Percentiles rank a stretch among this genome's conserved stretches.
These are phyloP conservation scores for Apodemus sylvaticus DNA, from an alignment of 2,113 vertebrate genomes.

Conservation along the genomic window DNA sequence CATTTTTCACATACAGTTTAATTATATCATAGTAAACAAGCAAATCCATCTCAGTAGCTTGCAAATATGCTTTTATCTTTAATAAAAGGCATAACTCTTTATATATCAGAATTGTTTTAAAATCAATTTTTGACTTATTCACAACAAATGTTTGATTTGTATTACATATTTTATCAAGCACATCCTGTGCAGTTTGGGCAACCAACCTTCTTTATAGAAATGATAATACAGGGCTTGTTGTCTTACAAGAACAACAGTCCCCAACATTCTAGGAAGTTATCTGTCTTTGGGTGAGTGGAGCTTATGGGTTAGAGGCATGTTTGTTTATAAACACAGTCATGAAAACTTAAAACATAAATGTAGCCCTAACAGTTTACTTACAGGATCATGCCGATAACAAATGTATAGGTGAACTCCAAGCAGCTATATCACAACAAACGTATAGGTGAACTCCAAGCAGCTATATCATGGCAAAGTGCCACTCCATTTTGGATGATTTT, in stretches of 20 bases:
- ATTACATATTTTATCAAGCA: neutral
- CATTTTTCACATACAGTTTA: neutral
- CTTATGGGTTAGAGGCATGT: neutral
- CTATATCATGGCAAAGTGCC: too few species aligned
- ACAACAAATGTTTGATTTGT: neutral
- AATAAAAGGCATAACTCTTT: neutral
- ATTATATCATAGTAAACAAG: neutral
- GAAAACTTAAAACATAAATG: neutral
- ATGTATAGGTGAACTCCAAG: neutral
- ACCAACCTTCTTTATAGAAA: neutral
- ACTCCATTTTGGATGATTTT: neutral
- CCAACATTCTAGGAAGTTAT: neutral
- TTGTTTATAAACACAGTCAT: neutral
- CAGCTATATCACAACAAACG: neutral
- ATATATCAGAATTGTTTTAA: neutral
- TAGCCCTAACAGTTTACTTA: neutral
- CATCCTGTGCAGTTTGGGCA: neutral
- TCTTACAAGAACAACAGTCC: neutral
- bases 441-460: neutral
- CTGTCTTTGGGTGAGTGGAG: neutral
- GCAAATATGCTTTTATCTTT: neutral
- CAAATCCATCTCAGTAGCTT: neutral
- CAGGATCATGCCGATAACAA: neutral
- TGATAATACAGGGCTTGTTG: neutral
- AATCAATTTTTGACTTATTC: neutral